Evolutionary conservation across 2,888 invertebrate species (phyloP), one percentile per base, ranked within the genome.

Genomic region (Spicauda simplicius): DNA sequence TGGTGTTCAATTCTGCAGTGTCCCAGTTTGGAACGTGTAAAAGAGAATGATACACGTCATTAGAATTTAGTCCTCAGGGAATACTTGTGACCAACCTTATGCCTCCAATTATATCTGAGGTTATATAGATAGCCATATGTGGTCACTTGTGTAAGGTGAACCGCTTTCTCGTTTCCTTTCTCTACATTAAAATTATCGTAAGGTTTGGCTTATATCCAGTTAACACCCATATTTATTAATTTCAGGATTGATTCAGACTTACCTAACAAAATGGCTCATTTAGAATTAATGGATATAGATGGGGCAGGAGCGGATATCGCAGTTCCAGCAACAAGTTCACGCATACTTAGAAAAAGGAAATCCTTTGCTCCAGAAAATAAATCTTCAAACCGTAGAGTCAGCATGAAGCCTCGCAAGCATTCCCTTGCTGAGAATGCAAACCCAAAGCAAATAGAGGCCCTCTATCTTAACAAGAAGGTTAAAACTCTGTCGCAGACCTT

Each of bases 391-490:
- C 89, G 93, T 54, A 83, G 93, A 74, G 93, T 93, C 6, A 88
- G 80, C 71, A 90, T 93, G 87, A 91, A 89, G 73, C 93, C 93
- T 33, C 86, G 89, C 14, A 93, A 93, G 79, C 86, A 86, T 72
- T 78, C 81, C 56, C 78, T 87, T 69, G 77, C 84, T 59, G 87
- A 93, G 76, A 89, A 85, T 76, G 82, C 89, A 8, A 88, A 82
- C 76, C 79, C 85, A 61, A 93, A 90, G 77, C 89, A 93, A 78
- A 89, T 94, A 67, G 93, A 93, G 76, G 93, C 94, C 55, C 87
- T 94, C 72, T 95, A 95, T 79, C 86, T 94, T 50, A 94, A 95
- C 74, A 94, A 94, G 78, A 94, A 86, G 77, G 84, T 94, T 0
- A 94, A 94, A 76, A 86, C 88, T 55, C 72, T 87, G 50, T 87